Conservation (phyloP, 2,888 invertebrate species). For the Ormia ochracea region DNA sequence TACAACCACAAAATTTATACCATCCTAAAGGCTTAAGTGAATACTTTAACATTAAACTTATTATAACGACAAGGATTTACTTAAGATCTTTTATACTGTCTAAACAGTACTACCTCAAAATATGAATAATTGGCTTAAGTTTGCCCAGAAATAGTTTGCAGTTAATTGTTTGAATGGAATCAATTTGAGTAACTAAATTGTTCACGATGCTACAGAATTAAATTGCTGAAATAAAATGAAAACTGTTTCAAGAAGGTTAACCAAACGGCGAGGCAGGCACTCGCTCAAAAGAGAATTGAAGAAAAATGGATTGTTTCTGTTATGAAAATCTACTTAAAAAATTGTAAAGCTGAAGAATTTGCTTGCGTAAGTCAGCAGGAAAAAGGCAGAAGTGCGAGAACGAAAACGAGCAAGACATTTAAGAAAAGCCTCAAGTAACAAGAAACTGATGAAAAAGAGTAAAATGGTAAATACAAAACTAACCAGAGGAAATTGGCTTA, state of each 20-base stretch:
- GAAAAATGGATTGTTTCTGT: conserved; percentile 24
- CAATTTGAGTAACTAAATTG: conserved; percentile 36
- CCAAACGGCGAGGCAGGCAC: background rate
- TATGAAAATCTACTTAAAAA: conserved; percentile 57
- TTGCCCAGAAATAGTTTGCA: background rate
- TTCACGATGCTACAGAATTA: conserved; percentile 29
- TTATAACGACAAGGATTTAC: background rate
- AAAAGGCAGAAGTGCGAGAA: background rate
- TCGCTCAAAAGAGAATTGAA: background rate
- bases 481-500: background rate
- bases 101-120: background rate
- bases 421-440: conserved; percentile 47
- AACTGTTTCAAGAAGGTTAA: conserved; percentile 2
- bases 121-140: background rate
- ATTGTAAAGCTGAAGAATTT: conserved; percentile 56
- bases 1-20: too few relatives aligned
- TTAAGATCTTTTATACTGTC: background rate
- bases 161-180: conserved; percentile 42
- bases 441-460: conserved; percentile 7
- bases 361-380: conserved; percentile 47
- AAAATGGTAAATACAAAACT: background rate
- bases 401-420: conserved; percentile 11
- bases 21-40: background rate
- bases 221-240: background rate
- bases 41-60: background rate